Evolutionary conservation across 2,888 invertebrate genomes (phyloP), one percentile per base, ranked within the genome.

Genomic region (Vesta saturnalis): DNA sequence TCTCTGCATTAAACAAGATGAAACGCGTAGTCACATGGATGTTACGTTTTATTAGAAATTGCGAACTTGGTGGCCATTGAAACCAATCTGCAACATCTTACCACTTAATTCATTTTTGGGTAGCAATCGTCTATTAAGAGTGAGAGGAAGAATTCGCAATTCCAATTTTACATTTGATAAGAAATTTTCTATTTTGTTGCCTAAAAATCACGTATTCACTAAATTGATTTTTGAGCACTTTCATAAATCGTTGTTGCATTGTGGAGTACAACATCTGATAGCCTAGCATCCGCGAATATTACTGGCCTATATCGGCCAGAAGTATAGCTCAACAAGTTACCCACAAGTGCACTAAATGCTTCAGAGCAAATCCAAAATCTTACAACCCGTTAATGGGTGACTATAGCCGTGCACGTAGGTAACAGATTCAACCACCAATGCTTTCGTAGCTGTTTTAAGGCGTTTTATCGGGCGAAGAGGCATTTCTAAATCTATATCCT

Each of bases 231-330:
- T n/a, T n/a, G n/a, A n/a, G n/a, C n/a, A n/a, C n/a, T n/a, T n/a
- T n/a, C n/a, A n/a, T n/a, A n/a, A n/a, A n/a, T n/a, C 10, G 23
- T 39, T 61, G 15, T 52, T 64, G 14, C 74, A 76, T 66, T 70
- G 71, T 30, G 72, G 72, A 12, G 12, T 68, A 14, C 72, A 73
- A 61, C n/a, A 62, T 15, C 47, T 67, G 18, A 21, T 72, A 21
- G 12, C n/a, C n/a, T n/a, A n/a, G n/a, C n/a, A n/a, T n/a, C n/a
- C n/a, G n/a, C n/a, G n/a, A n/a, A n/a, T n/a, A n/a, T n/a, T n/a
- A n/a, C n/a, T n/a, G n/a, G n/a, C n/a, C n/a, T n/a, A n/a, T n/a
- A 22, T 23, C n/a, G n/a, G n/a, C n/a, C n/a, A n/a, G n/a, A n/a
- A n/a, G n/a, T n/a, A n/a, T n/a, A n/a, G n/a, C n/a, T n/a, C n/a